Base-by-base conservation (phyloP, 92 coral and sea anemone genomes). In the Parazoanthus atlanticus region DNA sequence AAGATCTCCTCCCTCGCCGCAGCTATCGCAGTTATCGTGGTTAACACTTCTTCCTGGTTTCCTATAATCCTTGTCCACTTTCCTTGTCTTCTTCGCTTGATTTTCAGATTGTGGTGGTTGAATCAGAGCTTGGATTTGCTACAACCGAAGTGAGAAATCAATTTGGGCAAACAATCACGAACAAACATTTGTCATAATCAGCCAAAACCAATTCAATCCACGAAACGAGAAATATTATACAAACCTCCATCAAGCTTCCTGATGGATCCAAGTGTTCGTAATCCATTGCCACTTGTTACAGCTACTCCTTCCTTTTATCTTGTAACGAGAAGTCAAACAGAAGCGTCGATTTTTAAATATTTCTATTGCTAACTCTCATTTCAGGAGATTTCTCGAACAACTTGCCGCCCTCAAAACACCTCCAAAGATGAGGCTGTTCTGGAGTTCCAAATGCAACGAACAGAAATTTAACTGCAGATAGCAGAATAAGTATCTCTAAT, bases 1-100 rank as follows among this genome's bases (percentile, higher is more conserved):
- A 85, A 97, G 90, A 86, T 97, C 99, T 25, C 99, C 99, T 74
- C 99, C 99, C 81, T 97, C 99, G 40, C 99, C 99, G 90, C 99
- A 97, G 70, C 99, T 97, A 88, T 97, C 99, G 31, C 99, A 97
- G 85, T 91, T 91, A 84, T 97, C 99, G 91, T 97, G 98, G 88
- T 97, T 97, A 32, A 97, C 94, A 78, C 94, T 89, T 26, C 99
- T 91, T 82, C 99, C 99, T 28, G 89, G 95, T 77, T 93, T 94
- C 26, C 99, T 92, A 21, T 92, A 90, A 70, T 97, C 99, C 74
- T 97, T 97, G 89, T 97, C 99, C 0, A 89, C 92, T 91, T 93
- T 95, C 77, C 91, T 90, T 1, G 93, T 79, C 88, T 91, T 94
- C 78, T 90, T 95, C 15, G 91, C 91, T 9, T 92, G 85, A 29